phyloP scores from a whole-genome alignment of 2,113 vertebrate species.

The Amphiprion percula region DNA sequence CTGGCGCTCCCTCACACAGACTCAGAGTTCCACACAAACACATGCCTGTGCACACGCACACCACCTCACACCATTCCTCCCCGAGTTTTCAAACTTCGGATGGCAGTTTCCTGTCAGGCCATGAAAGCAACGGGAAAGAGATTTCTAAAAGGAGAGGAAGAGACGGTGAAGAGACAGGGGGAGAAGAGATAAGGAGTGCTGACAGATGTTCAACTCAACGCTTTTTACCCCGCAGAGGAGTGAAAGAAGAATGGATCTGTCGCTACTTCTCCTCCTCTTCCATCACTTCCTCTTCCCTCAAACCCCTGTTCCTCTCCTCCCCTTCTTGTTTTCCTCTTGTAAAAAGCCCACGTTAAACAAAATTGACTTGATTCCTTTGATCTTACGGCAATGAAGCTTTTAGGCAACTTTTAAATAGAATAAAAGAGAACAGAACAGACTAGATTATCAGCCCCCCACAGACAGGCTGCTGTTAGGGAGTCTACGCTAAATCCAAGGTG shows the following conservation, averaged over 20 bases:
- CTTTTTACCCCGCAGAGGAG: constrained; percentile 55
- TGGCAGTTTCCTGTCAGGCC: constrained; percentile 68
- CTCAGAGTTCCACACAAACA: constrained; percentile 12
- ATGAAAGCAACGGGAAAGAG: constrained; percentile 58
- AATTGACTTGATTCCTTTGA: constrained; percentile 42
- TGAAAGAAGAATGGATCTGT: constrained; percentile 56
- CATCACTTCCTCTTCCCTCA: constrained; percentile 36
- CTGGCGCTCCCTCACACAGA: background rate
- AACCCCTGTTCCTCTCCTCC: constrained; percentile 40
- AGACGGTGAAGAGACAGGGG: constrained; percentile 46
- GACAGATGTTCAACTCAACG: constrained; percentile 70
- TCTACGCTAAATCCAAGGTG: constrained; percentile 9
- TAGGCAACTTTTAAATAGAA: constrained; percentile 32
- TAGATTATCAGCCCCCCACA: background rate
- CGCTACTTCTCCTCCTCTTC: constrained; percentile 39
- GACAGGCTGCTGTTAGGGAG: constrained; percentile 13
- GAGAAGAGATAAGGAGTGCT: constrained; percentile 58
- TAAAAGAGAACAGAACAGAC: constrained; percentile 11
- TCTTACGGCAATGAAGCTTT: constrained; percentile 40
- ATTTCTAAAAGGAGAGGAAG: constrained; percentile 57
- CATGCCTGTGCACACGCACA: constrained; percentile 1
- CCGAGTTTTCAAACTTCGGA: constrained; percentile 70
- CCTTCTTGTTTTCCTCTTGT: constrained; percentile 30
- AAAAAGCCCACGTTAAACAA: constrained; percentile 46
- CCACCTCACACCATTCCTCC: constrained; percentile 44